Percentiles rank a stretch among this genome's conserved stretches.
These are phyloP conservation scores for Lepus americanus DNA, from an alignment of 2,113 vertebrate genomes.

Conservation along the genomic window DNA sequence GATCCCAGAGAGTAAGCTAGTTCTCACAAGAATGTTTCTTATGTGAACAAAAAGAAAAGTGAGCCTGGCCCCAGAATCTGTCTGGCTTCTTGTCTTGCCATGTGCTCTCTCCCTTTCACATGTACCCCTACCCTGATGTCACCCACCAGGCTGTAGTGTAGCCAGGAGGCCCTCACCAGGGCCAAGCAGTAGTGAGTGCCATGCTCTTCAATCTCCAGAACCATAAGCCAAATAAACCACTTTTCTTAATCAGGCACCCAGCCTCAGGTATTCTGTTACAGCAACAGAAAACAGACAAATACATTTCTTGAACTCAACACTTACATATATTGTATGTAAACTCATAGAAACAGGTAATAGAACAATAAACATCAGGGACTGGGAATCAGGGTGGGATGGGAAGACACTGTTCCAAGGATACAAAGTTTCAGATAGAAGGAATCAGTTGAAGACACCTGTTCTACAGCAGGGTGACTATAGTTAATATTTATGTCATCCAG, in stretches of 20 bases:
- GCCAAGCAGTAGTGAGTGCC: background rate
- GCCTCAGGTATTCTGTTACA: background rate
- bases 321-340: background rate
- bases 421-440: background rate
- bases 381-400: background rate
- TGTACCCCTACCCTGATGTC: background rate
- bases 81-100: background rate
- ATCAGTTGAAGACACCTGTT: background rate
- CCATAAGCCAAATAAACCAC: background rate
- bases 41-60: background rate
- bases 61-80: background rate
- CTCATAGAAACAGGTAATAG: background rate
- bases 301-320: background rate
- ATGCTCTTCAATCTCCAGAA: background rate
- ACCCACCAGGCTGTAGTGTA: background rate
- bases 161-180: background rate
- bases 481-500: background rate
- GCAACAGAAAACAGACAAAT: background rate
- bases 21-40: background rate
- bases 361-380: background rate
- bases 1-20: background rate
- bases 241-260: background rate
- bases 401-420: background rate
- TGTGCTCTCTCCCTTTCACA: background rate
- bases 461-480: background rate